Evolutionary conservation across 2,797 vertebrate genomes (phyloP).

Genomic region (Acipenser oxyrinchus): DNA sequence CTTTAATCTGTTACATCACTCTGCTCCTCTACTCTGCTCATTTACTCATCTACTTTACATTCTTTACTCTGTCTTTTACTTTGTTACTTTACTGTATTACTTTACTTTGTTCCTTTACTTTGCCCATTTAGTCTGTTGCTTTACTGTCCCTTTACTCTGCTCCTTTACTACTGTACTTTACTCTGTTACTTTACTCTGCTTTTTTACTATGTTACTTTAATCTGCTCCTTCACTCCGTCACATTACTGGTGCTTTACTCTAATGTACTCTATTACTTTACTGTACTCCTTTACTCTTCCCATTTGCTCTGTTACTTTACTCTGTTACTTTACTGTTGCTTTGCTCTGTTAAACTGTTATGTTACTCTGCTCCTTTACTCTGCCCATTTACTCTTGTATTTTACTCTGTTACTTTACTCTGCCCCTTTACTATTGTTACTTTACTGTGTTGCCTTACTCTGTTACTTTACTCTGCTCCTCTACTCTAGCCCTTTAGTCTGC

Average conservation of each 20-base stretch:
- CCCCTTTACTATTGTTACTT: not conserved
- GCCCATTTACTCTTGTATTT: not conserved
- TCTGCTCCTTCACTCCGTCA: not conserved
- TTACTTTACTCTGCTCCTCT: too few relatives aligned
- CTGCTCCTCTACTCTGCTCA: too few relatives aligned
- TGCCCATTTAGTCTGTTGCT: conserved; percentile 7
- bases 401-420: not conserved
- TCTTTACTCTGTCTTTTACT: too few relatives aligned
- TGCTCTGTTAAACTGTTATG: too few relatives aligned
- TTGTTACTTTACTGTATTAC: not conserved
- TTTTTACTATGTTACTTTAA: not conserved
- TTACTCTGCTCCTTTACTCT: not conserved
- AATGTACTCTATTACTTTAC: not conserved
- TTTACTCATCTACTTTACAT: too few relatives aligned
- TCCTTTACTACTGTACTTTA: not conserved
- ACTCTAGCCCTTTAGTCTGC: too few relatives aligned
- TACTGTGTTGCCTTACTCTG: too few relatives aligned
- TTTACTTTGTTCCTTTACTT: not conserved
- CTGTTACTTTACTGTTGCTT: not conserved
- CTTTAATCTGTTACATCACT: too few relatives aligned
- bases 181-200: not conserved
- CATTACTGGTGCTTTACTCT: not conserved
- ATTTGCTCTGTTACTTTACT: not conserved
- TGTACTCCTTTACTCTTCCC: not conserved
- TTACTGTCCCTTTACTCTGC: not conserved